These are phyloP conservation scores for Heliopora coerulea DNA, from an alignment of 92 coral and sea anemone species.

Conservation along the genomic window DNA sequence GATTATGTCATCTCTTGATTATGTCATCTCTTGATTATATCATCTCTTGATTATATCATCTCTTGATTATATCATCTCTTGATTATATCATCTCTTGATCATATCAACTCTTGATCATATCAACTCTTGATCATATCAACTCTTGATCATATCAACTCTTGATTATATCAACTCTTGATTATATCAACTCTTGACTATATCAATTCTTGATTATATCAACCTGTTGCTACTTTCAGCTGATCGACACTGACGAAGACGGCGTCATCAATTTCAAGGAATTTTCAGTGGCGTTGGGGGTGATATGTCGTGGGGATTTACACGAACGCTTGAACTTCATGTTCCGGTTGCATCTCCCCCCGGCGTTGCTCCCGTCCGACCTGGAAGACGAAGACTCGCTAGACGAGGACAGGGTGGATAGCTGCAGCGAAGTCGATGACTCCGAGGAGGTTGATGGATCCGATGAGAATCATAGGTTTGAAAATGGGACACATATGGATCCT, in stretches of 20 bases:
- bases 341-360: constrained; percentile 86
- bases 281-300: constrained; percentile 73
- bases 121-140: too few relatives aligned
- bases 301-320: constrained; percentile 91
- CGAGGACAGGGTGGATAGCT: constrained; percentile 61
- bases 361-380: constrained; percentile 30
- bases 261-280: constrained; percentile 87
- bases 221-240: constrained; percentile 57
- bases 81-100: too few relatives aligned
- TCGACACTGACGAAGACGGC: constrained; percentile 82
- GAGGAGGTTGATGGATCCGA: constrained; percentile 37
- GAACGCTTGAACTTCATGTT: constrained; percentile 83
- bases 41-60: too few relatives aligned
- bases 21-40: too few relatives aligned
- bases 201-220: too few relatives aligned
- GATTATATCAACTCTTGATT: too few relatives aligned
- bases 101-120: too few relatives aligned
- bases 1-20: too few relatives aligned
- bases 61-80: too few relatives aligned
- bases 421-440: constrained; percentile 60
- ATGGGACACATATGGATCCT: constrained; percentile 30
- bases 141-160: too few relatives aligned
- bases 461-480: background rate
- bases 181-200: too few relatives aligned
- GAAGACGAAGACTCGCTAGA: constrained; percentile 39